A percentile compares a stretch with the other conserved stretches of the same genome.
Evolutionary conservation across 2,113 vertebrate species (phyloP).

Genomic region (Pollachius pollachius): DNA sequence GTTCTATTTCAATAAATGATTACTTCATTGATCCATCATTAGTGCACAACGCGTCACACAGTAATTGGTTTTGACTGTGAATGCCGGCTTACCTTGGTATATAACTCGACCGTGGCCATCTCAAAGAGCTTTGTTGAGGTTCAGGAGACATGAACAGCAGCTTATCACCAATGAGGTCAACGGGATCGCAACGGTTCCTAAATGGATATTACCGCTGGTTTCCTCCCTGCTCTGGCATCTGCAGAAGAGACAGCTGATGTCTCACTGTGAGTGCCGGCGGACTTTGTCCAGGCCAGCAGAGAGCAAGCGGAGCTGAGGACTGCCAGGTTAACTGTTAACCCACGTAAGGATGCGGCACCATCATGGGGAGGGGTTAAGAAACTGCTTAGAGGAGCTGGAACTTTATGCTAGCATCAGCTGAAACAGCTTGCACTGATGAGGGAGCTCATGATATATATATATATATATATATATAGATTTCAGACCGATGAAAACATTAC

Average conservation of each 20-base stretch:
- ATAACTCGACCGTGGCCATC: slow-evolving; percentile 67
- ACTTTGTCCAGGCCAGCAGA: slow-evolving; percentile 66
- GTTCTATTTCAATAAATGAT: not conserved
- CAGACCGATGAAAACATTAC: too few relatives aligned
- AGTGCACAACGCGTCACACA: too few relatives aligned
- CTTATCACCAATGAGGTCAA: not conserved
- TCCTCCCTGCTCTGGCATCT: slow-evolving; percentile 18
- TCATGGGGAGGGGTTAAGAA: not conserved
- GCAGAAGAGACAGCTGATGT: slow-evolving; percentile 4
- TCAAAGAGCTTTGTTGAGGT: not conserved
- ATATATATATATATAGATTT: too few relatives aligned
- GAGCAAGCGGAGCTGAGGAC: slow-evolving; percentile 1
- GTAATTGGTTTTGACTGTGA: not conserved
- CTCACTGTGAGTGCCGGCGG: slow-evolving; percentile 33
- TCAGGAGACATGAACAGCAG: not conserved
- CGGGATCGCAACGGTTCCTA: not conserved
- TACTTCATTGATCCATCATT: not conserved
- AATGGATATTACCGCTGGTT: slow-evolving; percentile 1
- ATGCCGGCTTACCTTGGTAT: slow-evolving; percentile 65
- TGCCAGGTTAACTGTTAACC: slow-evolving; percentile 77
- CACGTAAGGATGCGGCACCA: slow-evolving; percentile 23
- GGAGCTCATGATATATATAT: too few relatives aligned
- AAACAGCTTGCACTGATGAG: too few relatives aligned
- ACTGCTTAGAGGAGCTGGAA: not conserved
- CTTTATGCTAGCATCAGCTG: not conserved